Conservation (phyloP, 2,113 vertebrate species). For the Corythaeola cristata region DNA sequence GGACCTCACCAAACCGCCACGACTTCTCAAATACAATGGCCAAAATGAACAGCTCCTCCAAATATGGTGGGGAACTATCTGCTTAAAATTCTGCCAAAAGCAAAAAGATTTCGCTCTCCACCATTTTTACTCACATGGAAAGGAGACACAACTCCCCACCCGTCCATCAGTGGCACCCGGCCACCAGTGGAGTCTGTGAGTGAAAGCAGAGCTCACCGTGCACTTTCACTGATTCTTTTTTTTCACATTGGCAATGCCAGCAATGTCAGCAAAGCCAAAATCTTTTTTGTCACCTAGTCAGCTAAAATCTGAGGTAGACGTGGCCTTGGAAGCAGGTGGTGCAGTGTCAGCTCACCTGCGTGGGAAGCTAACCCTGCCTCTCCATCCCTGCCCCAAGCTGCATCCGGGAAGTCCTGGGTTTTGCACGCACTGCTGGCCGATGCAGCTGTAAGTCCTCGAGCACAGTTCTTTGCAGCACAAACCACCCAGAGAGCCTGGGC, state of each 20-base stretch:
- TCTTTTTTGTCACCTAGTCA: not conserved
- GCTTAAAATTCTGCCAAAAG: not conserved
- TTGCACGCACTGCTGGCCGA: not conserved
- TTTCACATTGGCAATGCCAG: not conserved
- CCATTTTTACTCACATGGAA: not conserved
- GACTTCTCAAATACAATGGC: no score
- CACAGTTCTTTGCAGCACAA: not conserved
- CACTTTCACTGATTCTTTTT: not conserved
- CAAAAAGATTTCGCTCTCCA: not conserved
- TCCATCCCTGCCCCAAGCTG: not conserved
- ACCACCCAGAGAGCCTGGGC: no score
- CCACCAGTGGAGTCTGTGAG: not conserved
- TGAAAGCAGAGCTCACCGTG: not conserved
- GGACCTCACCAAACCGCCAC: no score
- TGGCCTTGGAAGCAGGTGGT: not conserved
- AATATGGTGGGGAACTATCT: not conserved
- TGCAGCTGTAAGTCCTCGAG: accelerated
- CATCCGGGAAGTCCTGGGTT: not conserved
- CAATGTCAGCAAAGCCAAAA: not conserved
- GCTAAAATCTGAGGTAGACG: not conserved
- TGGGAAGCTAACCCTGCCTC: not conserved
- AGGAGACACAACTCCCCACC: not conserved
- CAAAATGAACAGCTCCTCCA: not conserved
- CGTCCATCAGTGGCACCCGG: not conserved
- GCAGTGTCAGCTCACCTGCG: not conserved